Evolutionary conservation across 2,888 invertebrate genomes (phyloP).

Genomic region (Trissoscelio sp.): DNA sequence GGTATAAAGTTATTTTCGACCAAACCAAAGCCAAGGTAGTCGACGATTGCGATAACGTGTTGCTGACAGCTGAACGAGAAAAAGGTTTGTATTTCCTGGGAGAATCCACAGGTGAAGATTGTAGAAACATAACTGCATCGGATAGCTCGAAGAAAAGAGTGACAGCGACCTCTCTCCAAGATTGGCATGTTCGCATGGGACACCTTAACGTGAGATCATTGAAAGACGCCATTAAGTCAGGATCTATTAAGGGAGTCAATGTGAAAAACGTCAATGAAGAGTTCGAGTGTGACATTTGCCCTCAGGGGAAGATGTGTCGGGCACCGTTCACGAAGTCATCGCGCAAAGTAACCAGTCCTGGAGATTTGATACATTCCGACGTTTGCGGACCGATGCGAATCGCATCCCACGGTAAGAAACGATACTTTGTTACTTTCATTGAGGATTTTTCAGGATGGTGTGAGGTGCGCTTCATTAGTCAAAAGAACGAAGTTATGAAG

Average conservation of each 20-base stretch:
- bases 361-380: conserved; percentile 68
- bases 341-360: neutral
- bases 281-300: conserved; percentile 15
- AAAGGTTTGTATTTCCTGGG: neutral
- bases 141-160: neutral
- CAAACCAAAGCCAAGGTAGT: conserved; percentile 36
- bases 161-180: neutral
- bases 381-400: conserved; percentile 58
- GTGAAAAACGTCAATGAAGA: neutral
- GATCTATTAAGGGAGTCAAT: conserved; percentile 3
- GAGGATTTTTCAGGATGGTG: conserved; percentile 72
- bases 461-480: conserved; percentile 67
- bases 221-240: neutral
- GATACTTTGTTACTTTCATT: conserved; percentile 72
- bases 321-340: conserved; percentile 24
- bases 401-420: conserved; percentile 58
- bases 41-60: conserved; percentile 12
- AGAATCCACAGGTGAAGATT: neutral
- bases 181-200: conserved; percentile 4
- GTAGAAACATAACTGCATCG: neutral
- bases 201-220: neutral
- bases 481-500: neutral
- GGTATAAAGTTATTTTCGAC: conserved; percentile 43
- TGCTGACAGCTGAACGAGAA: conserved; percentile 32
- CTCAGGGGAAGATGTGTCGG: conserved; percentile 16